Conservation (phyloP, 2,888 invertebrate genomes). For the Ephialtes manifestator region DNA sequence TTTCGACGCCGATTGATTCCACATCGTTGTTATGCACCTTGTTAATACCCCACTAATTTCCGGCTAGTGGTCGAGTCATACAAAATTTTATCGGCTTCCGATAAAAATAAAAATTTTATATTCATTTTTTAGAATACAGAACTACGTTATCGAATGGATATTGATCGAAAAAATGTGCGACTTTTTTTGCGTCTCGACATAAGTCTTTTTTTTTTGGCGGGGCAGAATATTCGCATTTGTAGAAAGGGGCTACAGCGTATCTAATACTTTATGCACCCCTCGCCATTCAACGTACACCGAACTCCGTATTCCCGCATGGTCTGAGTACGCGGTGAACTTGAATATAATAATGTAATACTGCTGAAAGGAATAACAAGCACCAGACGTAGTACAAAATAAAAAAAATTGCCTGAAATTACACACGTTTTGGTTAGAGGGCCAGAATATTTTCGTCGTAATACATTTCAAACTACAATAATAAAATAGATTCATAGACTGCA, state of each 20-base stretch:
- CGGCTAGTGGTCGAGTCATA: background rate
- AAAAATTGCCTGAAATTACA: background rate
- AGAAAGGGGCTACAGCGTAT: background rate
- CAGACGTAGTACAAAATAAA: constrained; percentile 3
- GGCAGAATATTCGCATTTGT: background rate
- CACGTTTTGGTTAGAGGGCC: background rate
- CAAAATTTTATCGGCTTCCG: background rate
- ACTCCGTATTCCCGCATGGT: background rate
- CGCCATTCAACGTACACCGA: constrained; percentile 6
- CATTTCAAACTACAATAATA: background rate
- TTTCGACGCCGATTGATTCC: constrained; percentile 56
- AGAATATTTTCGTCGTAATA: constrained; percentile 1
- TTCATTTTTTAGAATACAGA: background rate
- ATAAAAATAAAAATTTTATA: constrained; percentile 3
- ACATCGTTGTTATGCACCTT: constrained; percentile 8
- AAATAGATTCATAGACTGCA: background rate
- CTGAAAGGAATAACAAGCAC: constrained; percentile 30
- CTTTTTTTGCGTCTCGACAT: background rate
- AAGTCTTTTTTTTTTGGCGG: constrained; percentile 9
- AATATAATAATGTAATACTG: constrained; percentile 54
- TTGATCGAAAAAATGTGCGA: background rate
- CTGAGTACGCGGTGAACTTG: constrained; percentile 21
- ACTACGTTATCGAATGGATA: background rate
- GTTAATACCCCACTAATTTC: constrained; percentile 23
- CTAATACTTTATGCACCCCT: constrained; percentile 51